Conservation (phyloP, 2,888 invertebrate genomes). For the Iphiclides podalirius region DNA sequence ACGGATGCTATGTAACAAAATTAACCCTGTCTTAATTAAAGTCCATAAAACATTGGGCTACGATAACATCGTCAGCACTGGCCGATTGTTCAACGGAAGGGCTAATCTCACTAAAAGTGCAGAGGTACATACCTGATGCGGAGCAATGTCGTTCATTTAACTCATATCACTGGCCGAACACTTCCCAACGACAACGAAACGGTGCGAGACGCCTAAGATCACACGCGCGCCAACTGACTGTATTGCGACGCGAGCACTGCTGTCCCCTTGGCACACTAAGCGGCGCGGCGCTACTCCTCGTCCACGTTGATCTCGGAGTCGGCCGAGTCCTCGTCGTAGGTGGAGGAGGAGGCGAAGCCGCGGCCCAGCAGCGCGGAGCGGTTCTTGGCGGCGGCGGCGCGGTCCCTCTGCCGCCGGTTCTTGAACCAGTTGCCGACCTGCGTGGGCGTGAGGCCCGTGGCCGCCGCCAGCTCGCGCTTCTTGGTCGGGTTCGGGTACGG, state of each 20-base stretch:
- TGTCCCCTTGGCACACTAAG: too few relatives aligned
- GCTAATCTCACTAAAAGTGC: constrained; percentile 3
- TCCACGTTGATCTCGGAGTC: constrained; percentile 78
- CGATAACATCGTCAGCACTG: neutral
- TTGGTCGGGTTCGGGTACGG: constrained; percentile 98
- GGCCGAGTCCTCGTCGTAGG: constrained; percentile 75
- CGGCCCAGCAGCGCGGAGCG: constrained; percentile 85
- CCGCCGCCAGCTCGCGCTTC: constrained; percentile 96
- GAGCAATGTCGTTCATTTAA: constrained; percentile 27
- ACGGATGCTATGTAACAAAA: constrained; percentile 28
- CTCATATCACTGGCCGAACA: constrained; percentile 30
- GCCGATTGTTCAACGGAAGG: neutral
- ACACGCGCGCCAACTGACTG: constrained; percentile 1
- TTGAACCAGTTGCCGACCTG: constrained; percentile 99
- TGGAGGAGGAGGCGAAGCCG: constrained; percentile 74
- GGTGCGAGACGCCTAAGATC: too few relatives aligned
- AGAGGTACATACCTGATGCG: constrained; percentile 16
- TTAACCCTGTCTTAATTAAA: constrained; percentile 63
- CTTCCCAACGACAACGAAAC: constrained; percentile 8
- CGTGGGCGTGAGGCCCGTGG: constrained; percentile 96
- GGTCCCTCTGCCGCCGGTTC: constrained; percentile 97
- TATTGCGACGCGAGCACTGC: neutral
- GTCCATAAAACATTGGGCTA: constrained; percentile 18
- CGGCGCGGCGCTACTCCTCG: constrained; percentile 56
- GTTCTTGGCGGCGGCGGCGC: constrained; percentile 98